phyloP scores from a whole-genome alignment of 2,797 vertebrate species.

The Coregonus sp. region DNA sequence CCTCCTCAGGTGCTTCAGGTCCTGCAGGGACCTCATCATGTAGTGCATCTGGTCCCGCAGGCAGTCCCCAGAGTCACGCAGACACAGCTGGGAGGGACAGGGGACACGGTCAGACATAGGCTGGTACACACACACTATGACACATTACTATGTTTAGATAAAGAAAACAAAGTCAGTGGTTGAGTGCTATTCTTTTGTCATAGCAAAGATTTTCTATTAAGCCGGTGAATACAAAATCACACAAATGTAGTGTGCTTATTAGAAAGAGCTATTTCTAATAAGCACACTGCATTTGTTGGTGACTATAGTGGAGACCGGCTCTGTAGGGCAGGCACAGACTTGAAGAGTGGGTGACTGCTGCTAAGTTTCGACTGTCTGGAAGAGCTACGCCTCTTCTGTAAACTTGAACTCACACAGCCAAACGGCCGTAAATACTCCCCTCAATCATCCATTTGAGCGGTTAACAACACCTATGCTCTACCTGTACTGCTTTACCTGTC shows the following conservation, averaged over 20 bases:
- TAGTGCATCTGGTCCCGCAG: slow-evolving; percentile 79
- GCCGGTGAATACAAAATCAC: neutral
- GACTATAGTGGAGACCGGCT: neutral
- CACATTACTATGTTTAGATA: slow-evolving; percentile 2
- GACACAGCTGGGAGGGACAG: slow-evolving; percentile 74
- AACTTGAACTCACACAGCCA: slow-evolving; percentile 24
- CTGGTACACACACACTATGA: slow-evolving; percentile 4
- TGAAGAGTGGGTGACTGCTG: slow-evolving; percentile 17
- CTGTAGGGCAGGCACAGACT: slow-evolving; percentile 45
- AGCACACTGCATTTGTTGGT: slow-evolving; percentile 7
- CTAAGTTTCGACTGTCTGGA: slow-evolving; percentile 10
- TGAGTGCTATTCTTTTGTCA: neutral
- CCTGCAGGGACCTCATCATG: slow-evolving; percentile 82
- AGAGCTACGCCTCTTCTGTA: slow-evolving; percentile 19
- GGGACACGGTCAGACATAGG: slow-evolving; percentile 36
- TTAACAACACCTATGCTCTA: neutral
- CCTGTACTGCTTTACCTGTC: neutral
- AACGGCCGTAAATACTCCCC: slow-evolving; percentile 11
- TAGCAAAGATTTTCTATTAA: neutral
- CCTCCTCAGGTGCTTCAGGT: slow-evolving; percentile 73
- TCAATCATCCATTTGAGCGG: neutral
- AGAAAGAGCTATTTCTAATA: slow-evolving; percentile 6
- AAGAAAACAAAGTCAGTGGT: neutral
- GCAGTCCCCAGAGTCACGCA: slow-evolving; percentile 76
- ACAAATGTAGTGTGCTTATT: no score